phyloP scores from a whole-genome alignment of 2,797 vertebrate species.

The Chelidonichthys spinosus region DNA sequence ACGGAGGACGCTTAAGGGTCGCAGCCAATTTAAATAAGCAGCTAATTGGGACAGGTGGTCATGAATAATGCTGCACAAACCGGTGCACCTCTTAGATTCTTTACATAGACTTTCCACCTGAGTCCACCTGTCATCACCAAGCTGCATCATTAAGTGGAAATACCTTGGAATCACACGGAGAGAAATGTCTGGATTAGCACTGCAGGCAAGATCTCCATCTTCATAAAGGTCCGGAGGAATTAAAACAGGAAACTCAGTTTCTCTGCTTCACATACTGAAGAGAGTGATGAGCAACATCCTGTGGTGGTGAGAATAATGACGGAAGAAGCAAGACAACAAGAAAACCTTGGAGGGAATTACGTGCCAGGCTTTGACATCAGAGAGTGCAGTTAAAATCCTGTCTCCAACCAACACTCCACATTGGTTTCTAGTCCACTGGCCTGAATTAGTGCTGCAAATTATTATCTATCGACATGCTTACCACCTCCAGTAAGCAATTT shows the following conservation, averaged over 20 bases:
- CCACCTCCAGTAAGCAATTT: background rate
- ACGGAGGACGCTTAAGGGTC: slow-evolving; percentile 56
- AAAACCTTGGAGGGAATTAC: background rate
- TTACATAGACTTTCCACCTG: slow-evolving; percentile 35
- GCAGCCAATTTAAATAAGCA: slow-evolving; percentile 56
- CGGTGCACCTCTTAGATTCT: slow-evolving; percentile 4
- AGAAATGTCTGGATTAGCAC: background rate
- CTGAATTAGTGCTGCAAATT: background rate
- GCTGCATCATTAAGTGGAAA: slow-evolving; percentile 10
- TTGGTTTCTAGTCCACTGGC: background rate
- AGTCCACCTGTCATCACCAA: slow-evolving; percentile 12
- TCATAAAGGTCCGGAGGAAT: background rate
- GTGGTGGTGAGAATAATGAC: background rate
- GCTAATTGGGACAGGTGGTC: slow-evolving; percentile 61
- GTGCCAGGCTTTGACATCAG: background rate
- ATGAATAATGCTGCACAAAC: slow-evolving; percentile 58
- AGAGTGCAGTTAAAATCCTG: background rate
- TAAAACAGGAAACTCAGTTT: background rate
- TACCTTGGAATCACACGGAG: background rate
- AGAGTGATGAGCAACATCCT: background rate
- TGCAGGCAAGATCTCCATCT: background rate
- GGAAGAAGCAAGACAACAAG: background rate
- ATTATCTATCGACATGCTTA: background rate
- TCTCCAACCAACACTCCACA: background rate
- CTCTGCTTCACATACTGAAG: no score